phyloP scores from a whole-genome alignment of 2,888 invertebrate species.

The Hyalella azteca region DNA sequence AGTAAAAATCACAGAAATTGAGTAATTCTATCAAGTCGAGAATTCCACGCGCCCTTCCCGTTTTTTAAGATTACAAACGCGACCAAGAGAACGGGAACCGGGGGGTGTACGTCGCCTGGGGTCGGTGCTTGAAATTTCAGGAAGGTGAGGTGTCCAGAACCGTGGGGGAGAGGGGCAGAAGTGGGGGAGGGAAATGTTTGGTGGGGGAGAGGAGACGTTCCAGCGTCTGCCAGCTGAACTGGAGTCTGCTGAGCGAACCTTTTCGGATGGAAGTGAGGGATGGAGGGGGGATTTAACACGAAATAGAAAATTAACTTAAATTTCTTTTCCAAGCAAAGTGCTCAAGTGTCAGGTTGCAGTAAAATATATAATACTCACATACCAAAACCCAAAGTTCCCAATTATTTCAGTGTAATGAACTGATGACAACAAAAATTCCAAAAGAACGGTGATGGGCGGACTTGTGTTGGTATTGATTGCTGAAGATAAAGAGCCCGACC shows the following conservation, averaged over 20 bases:
- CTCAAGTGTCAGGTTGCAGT: too few species aligned
- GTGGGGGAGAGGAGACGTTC: constrained; percentile 7
- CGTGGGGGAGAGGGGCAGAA: constrained; percentile 23
- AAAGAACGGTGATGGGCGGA: constrained; percentile 6
- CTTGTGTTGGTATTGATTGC: constrained; percentile 20
- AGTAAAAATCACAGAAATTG: constrained; percentile 16
- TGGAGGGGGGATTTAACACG: too few species aligned
- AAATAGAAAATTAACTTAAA: too few species aligned
- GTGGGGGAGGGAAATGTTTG: constrained; percentile 34
- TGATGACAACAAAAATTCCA: neutral
- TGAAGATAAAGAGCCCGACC: neutral
- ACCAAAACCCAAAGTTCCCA: too few species aligned
- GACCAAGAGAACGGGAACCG: constrained; percentile 54
- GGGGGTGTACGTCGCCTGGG: constrained; percentile 23
- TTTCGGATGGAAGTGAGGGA: neutral
- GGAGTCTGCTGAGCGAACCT: neutral
- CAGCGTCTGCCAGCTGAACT: neutral
- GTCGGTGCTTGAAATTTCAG: neutral
- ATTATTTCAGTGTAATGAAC: too few species aligned
- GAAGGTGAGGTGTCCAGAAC: neutral
- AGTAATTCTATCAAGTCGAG: constrained; percentile 40
- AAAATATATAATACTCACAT: too few species aligned
- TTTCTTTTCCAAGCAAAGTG: too few species aligned
- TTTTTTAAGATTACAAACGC: constrained; percentile 48
- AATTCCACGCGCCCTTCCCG: constrained; percentile 49